These are phyloP conservation scores for Silvanus unidentatus DNA, from an alignment of 2,888 invertebrate genomes.

Conservation along the genomic window DNA sequence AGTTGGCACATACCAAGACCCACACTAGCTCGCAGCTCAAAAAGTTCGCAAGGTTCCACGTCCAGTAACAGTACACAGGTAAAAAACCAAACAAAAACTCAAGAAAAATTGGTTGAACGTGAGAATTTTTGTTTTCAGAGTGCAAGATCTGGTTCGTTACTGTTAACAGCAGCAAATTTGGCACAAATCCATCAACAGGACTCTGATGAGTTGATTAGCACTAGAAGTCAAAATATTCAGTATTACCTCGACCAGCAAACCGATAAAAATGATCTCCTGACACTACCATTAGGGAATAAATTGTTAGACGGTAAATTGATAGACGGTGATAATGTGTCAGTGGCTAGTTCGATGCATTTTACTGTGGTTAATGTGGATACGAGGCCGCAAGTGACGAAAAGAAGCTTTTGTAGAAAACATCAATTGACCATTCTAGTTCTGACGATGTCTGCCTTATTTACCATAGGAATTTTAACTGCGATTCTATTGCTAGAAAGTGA, in stretches of 20 bases:
- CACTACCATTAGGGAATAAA: conserved; percentile 12
- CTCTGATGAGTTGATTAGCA: conserved; percentile 24
- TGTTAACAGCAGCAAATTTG: conserved; percentile 73
- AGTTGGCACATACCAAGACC: conserved; percentile 82
- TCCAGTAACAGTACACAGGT: conserved; percentile 76
- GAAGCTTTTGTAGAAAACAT: conserved; percentile 69
- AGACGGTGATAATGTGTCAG: conserved; percentile 62
- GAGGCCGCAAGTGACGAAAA: conserved; percentile 50
- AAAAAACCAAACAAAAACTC: conserved; percentile 38
- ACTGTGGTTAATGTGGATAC: conserved; percentile 71
- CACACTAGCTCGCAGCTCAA: conserved; percentile 60
- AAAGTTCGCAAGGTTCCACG: conserved; percentile 64
- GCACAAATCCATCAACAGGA: conserved; percentile 40
- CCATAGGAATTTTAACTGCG: conserved; percentile 73
- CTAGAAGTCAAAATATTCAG: conserved; percentile 38
- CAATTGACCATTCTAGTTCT: conserved; percentile 77
- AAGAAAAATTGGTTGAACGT: neutral
- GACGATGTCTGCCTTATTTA: conserved; percentile 75
- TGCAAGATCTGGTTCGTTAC: conserved; percentile 71
- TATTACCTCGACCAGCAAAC: conserved; percentile 37
- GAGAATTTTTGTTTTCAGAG: conserved; percentile 52
- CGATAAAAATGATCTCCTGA: conserved; percentile 15
- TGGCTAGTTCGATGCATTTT: conserved; percentile 82
- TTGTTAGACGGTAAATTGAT: conserved; percentile 30
- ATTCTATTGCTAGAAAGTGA: conserved; percentile 81